Conservation (phyloP, 2,797 vertebrate species). For the Poeciliopsis turneri region DNA sequence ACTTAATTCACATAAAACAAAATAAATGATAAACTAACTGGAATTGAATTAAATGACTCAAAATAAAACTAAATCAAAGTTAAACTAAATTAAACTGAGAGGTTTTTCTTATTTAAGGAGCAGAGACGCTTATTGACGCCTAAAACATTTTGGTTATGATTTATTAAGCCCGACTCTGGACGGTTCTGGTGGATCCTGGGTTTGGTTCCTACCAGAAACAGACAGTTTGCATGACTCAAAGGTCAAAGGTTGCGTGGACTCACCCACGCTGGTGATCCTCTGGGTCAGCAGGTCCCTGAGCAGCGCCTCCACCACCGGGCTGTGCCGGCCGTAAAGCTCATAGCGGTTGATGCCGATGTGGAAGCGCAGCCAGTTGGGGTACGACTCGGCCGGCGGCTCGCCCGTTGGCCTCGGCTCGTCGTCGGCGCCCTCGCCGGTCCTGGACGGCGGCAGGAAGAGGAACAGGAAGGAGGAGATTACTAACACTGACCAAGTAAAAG, state of each 20-base stretch:
- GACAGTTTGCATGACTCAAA: not conserved
- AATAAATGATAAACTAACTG: too few relatives aligned
- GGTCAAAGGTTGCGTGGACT: conserved; percentile 53
- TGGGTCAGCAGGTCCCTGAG: conserved; percentile 92
- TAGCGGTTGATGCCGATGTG: conserved; percentile 98
- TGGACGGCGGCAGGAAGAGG: conserved; percentile 50
- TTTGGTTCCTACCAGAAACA: not conserved
- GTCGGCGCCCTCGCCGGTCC: conserved; percentile 86
- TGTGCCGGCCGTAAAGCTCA: conserved; percentile 93
- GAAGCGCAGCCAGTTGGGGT: conserved; percentile 98
- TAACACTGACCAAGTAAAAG: not conserved
- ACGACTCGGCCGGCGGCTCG: conserved; percentile 87
- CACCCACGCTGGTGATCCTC: conserved; percentile 97
- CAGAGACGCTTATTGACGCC: not conserved
- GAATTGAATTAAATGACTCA: too few relatives aligned
- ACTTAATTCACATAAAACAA: too few relatives aligned
- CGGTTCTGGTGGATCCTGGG: too few relatives aligned
- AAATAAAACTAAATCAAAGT: too few relatives aligned
- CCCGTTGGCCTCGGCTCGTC: conserved; percentile 88
- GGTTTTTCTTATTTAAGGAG: not conserved
- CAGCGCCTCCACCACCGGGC: conserved; percentile 90
- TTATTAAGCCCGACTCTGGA: too few relatives aligned
- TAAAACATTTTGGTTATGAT: not conserved
- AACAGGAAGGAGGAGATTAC: conserved; percentile 4
- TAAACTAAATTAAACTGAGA: too few relatives aligned